These are phyloP conservation scores for Zoanthus solanderi DNA, from an alignment of 92 coral and sea anemone species.

Conservation along the genomic window DNA sequence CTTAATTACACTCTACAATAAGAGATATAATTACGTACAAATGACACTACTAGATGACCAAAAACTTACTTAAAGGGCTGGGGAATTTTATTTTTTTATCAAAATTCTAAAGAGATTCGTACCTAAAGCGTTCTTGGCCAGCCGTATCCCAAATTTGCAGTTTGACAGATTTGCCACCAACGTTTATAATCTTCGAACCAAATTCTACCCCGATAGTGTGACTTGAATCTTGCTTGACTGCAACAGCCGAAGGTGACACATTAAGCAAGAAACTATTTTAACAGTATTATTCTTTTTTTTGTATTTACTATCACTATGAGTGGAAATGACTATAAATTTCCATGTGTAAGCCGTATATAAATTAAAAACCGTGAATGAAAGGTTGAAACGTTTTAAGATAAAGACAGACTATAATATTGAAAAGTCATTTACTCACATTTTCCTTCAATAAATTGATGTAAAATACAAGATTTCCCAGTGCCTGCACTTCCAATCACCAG, in stretches of 20 bases:
- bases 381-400: neutral
- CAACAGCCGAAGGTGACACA: neutral
- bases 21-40: too few relatives aligned
- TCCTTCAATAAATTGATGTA: slow-evolving; percentile 99
- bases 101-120: too few relatives aligned
- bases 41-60: too few relatives aligned
- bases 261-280: neutral
- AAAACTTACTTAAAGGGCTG: too few relatives aligned
- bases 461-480: slow-evolving; percentile 97
- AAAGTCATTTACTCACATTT: slow-evolving; percentile 83
- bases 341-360: neutral
- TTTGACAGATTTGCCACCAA: slow-evolving; percentile 97
- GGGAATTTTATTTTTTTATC: too few relatives aligned
- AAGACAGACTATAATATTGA: neutral
- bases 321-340: neutral
- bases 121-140: slow-evolving; percentile 98
- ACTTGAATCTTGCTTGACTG: slow-evolving; percentile 99
- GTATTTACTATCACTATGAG: neutral
- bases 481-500: slow-evolving; percentile 99
- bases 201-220: slow-evolving; percentile 99
- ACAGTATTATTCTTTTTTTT: neutral
- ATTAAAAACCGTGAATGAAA: neutral
- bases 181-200: slow-evolving; percentile 95
- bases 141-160: slow-evolving; percentile 99
- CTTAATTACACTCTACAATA: too few relatives aligned